phyloP scores from a whole-genome alignment of 2,113 vertebrate genomes.

The Diadophis punctatus region DNA sequence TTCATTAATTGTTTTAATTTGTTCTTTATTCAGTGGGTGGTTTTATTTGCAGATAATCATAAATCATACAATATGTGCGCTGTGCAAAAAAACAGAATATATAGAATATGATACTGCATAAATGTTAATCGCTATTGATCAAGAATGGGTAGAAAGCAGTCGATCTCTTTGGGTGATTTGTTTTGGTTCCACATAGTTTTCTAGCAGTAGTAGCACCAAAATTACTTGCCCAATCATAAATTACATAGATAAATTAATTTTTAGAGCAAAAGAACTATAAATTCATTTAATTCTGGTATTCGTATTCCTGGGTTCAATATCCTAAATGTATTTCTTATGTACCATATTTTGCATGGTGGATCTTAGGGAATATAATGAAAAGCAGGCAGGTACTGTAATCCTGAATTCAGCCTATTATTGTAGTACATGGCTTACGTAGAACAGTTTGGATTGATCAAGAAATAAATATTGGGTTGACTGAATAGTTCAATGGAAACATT shows the following conservation, averaged over 20 bases:
- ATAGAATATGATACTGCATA: neutral
- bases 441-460: neutral
- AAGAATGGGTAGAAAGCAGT: neutral
- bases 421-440: neutral
- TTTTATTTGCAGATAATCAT: neutral
- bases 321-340: neutral
- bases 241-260: neutral
- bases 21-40: neutral
- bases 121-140: neutral
- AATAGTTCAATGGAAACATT: neutral
- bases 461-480: neutral
- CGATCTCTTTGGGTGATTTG: neutral
- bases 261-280: neutral
- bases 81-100: neutral
- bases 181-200: neutral
- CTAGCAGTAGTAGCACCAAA: neutral
- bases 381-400: neutral
- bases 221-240: neutral
- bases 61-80: neutral
- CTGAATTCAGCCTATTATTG: neutral
- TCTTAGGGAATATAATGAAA: neutral
- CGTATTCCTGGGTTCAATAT: neutral
- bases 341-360: neutral
- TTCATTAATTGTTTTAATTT: neutral
- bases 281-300: neutral